These are phyloP conservation scores for Amblyornis subalaris DNA, from an alignment of 2,113 vertebrate genomes.

Conservation along the genomic window DNA sequence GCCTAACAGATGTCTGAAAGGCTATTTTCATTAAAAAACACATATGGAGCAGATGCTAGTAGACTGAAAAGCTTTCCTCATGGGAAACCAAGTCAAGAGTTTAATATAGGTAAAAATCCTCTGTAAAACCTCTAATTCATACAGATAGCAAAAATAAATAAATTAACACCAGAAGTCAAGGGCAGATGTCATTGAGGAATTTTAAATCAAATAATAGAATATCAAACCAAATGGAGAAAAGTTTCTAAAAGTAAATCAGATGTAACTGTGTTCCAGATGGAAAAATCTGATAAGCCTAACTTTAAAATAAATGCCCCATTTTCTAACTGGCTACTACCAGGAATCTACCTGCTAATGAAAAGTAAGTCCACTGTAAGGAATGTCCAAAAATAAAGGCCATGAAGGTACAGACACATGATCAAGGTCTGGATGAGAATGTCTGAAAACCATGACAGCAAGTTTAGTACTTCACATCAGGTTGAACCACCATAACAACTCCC, in stretches of 20 bases:
- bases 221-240: not conserved
- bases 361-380: not conserved
- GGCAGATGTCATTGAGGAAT: not conserved
- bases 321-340: not conserved
- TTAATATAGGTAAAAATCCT: not conserved
- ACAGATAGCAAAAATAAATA: not conserved
- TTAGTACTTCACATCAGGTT: not conserved
- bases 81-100: not conserved
- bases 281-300: not conserved
- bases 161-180: not conserved
- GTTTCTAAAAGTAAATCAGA: not conserved
- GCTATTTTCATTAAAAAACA: constrained; percentile 23
- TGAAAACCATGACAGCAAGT: not conserved
- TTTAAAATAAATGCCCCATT: not conserved
- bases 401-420: not conserved
- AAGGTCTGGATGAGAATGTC: not conserved
- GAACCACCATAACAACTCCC: not conserved
- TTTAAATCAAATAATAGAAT: not conserved
- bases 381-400: not conserved
- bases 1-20: not conserved
- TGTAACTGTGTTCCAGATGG: not conserved
- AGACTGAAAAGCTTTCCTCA: not conserved
- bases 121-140: not conserved
- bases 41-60: not conserved
- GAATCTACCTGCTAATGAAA: not conserved